Conservation (phyloP, 2,113 vertebrate genomes). For the Hepsetus odoe region DNA sequence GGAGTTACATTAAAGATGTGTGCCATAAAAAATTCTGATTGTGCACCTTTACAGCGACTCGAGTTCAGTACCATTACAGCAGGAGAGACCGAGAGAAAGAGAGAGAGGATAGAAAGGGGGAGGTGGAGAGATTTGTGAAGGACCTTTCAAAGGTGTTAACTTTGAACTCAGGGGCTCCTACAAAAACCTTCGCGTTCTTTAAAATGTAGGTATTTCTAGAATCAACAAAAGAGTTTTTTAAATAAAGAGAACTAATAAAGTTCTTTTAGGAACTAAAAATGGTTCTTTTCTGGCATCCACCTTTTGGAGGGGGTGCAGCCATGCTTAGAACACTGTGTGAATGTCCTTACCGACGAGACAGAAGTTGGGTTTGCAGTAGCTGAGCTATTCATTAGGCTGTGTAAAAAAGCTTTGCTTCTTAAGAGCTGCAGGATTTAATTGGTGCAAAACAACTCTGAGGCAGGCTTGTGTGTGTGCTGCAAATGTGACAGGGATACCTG, state of each 20-base stretch:
- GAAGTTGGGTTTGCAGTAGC: neutral
- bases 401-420: neutral
- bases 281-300: too few species aligned
- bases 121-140: neutral
- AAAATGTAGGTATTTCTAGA: too few species aligned
- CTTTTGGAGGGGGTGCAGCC: too few species aligned
- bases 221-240: too few species aligned
- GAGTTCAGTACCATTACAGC: slow-evolving; percentile 1
- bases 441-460: neutral
- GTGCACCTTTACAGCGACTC: neutral
- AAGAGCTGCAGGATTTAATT: slow-evolving; percentile 15
- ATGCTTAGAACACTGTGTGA: too few species aligned
- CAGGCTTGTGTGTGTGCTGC: neutral
- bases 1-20: neutral
- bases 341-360: neutral
- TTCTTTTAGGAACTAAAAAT: too few species aligned
- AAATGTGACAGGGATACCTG: slow-evolving; percentile 10
- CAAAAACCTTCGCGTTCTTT: too few species aligned
- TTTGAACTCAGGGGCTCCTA: too few species aligned
- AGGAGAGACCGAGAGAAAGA: neutral
- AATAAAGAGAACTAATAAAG: too few species aligned
- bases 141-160: too few species aligned
- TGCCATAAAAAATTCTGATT: slow-evolving; percentile 12
- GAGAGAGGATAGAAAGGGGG: neutral
- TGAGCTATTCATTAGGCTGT: neutral